A percentile compares a stretch with the other conserved stretches of the same genome.
These are phyloP conservation scores for Marcusenius ussheri DNA, from an alignment of 2,113 vertebrate species.

Conservation along the genomic window DNA sequence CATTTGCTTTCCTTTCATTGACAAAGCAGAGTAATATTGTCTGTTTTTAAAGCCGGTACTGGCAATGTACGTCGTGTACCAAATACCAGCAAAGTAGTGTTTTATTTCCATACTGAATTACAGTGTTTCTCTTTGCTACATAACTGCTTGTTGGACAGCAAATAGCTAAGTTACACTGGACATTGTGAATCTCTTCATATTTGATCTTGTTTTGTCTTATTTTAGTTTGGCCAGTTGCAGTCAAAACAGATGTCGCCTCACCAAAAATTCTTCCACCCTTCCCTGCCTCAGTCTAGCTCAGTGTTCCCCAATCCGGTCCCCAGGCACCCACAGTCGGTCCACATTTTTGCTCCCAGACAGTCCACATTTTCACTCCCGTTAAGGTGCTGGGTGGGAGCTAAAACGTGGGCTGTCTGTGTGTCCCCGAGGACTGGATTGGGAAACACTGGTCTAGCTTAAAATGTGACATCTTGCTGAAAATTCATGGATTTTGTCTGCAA, in stretches of 20 bases:
- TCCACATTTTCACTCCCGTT: too few relatives aligned
- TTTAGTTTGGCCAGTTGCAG: neutral
- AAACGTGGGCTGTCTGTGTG: too few relatives aligned
- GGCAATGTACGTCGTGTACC: neutral
- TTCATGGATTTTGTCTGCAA: neutral
- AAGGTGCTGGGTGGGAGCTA: too few relatives aligned
- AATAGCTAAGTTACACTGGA: neutral
- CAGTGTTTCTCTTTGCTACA: neutral
- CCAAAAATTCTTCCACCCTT: neutral
- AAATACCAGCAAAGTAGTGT: neutral
- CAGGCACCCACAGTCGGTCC: too few relatives aligned
- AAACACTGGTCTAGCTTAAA: neutral
- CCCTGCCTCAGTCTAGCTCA: neutral
- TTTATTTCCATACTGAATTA: neutral
- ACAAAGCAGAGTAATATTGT: neutral
- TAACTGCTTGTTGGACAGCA: neutral
- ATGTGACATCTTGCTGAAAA: neutral
- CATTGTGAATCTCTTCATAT: neutral
- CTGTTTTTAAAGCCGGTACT: neutral
- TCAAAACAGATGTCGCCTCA: neutral
- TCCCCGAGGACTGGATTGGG: too few relatives aligned
- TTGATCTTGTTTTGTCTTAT: neutral
- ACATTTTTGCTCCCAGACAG: too few relatives aligned
- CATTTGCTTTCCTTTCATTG: neutral
- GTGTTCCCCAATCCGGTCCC: too few relatives aligned